A percentile compares a stretch with the other conserved stretches of the same genome.
Conservation (phyloP, 2,888 invertebrate species). For the Cantharis nigra region DNA sequence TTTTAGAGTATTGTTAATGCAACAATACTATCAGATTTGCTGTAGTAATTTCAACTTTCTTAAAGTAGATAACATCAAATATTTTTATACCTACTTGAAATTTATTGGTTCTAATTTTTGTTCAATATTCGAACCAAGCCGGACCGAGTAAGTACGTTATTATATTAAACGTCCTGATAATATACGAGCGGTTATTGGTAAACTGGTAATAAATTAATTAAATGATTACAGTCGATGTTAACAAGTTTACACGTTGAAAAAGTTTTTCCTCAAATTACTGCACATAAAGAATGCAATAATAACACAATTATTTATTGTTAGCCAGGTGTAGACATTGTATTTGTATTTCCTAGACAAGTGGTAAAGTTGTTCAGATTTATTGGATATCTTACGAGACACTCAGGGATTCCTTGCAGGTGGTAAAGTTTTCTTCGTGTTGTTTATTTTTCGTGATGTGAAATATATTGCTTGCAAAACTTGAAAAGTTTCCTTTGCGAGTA, state of each 20-base stretch:
- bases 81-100: not conserved
- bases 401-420: not conserved
- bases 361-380: not conserved
- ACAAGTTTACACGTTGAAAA: not conserved
- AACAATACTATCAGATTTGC: not conserved
- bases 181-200: not conserved
- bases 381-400: not conserved
- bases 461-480: not conserved
- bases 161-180: not conserved
- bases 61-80: not conserved
- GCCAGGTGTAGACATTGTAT: not conserved
- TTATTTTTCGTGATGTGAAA: not conserved
- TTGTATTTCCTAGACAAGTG: not conserved
- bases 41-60: not conserved
- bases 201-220: not conserved
- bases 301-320: not conserved
- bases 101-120: not conserved
- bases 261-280: not conserved
- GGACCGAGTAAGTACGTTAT: not conserved
- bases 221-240: not conserved
- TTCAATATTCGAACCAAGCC: not conserved
- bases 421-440: not conserved
- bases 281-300: not conserved
- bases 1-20: not conserved
- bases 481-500: not conserved